A percentile compares a stretch with the other conserved stretches of the same genome.
Conservation (phyloP, 1,140 invertebrate species). For the Sycophaga agraensis region DNA sequence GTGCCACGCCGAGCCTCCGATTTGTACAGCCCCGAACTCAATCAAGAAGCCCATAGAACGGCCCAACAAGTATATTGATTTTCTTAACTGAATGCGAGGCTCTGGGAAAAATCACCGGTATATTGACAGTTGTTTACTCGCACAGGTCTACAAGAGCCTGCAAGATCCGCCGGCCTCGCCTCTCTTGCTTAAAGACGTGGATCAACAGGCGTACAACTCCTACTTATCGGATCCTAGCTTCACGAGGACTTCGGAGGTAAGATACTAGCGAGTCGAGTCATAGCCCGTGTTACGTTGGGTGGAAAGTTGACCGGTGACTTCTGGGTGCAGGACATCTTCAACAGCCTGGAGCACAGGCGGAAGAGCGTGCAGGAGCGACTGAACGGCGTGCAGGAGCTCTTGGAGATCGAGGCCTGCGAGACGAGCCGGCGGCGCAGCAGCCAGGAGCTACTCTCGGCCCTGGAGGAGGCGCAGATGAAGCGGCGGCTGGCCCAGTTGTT, state of each 20-base stretch:
- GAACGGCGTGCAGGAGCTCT: conserved; percentile 47
- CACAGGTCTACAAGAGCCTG: conserved; percentile 53
- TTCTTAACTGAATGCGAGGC: too few relatives aligned
- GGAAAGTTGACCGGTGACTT: too few relatives aligned
- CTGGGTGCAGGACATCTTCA: conserved; percentile 54
- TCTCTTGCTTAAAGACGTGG: conserved; percentile 45
- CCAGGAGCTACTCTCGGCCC: conserved; percentile 44
- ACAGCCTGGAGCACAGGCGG: conserved; percentile 47
- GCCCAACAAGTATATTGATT: conserved; percentile 52
- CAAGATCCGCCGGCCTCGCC: conserved; percentile 53
- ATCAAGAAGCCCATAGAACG: conserved; percentile 53
- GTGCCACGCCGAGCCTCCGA: conserved; percentile 41
- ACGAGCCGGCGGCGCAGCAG: conserved; percentile 43
- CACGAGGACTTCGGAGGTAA: conserved; percentile 55
- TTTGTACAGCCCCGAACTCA: conserved; percentile 53
- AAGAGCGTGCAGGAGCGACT: conserved; percentile 50
- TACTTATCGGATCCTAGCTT: conserved; percentile 49
- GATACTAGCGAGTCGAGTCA: too few relatives aligned
- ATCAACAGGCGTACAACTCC: conserved; percentile 46
- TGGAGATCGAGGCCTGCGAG: conserved; percentile 40
- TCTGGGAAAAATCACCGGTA: too few relatives aligned
- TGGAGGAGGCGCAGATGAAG: conserved; percentile 48
- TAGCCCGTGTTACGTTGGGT: too few relatives aligned
- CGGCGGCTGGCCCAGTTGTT: conserved; percentile 45
- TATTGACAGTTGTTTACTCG: too few relatives aligned